Conservation (phyloP, 2,797 vertebrate genomes). For the Crossoptilon crossoptilon region DNA sequence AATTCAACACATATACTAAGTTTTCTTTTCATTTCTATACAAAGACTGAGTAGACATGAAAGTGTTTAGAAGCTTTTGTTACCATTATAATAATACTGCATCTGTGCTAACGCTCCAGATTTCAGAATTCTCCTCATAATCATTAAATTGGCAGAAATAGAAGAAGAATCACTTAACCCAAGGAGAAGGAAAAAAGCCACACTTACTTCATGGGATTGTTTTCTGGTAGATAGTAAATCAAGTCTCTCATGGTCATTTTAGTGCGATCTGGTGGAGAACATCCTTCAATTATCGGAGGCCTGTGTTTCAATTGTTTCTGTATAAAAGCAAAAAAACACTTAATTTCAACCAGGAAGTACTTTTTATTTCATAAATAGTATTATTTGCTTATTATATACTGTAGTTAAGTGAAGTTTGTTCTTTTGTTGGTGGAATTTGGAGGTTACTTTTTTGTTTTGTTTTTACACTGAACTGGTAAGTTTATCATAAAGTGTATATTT, state of each 20-base stretch:
- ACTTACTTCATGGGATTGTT: constrained; percentile 97
- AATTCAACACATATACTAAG: background rate
- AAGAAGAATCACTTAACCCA: background rate
- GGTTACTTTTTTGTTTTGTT: background rate
- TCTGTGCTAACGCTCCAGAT: background rate
- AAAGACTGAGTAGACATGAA: background rate
- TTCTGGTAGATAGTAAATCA: constrained; percentile 93
- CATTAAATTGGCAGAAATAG: background rate
- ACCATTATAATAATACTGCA: background rate
- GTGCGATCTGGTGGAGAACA: constrained; percentile 85
- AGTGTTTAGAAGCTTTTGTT: background rate
- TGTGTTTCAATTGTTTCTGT: constrained; percentile 84
- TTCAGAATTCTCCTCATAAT: background rate
- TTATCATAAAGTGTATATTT: background rate
- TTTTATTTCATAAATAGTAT: background rate
- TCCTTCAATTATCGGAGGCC: constrained; percentile 77
- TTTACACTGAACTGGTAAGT: background rate
- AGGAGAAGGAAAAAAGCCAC: background rate
- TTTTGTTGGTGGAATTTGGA: background rate
- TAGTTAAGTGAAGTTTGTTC: background rate
- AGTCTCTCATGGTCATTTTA: constrained; percentile 98
- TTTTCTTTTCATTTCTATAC: background rate
- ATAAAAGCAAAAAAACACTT: constrained; percentile 25
- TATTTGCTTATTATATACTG: background rate
- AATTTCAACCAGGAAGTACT: background rate